These are phyloP conservation scores for Falcaria lacertinaria DNA, from an alignment of 2,888 invertebrate genomes.

Conservation along the genomic window DNA sequence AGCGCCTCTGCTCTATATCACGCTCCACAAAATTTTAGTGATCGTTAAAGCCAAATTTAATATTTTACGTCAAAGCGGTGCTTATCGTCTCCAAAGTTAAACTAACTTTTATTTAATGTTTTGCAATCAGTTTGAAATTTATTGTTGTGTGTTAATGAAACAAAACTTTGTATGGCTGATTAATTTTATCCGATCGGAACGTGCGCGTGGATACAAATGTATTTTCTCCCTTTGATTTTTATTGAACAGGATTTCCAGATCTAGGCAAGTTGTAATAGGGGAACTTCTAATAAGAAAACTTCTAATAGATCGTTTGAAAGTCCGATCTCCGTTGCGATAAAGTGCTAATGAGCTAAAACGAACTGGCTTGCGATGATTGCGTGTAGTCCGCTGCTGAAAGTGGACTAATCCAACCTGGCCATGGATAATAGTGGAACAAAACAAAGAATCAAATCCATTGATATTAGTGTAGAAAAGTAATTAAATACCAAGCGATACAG, in stretches of 20 bases:
- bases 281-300: constrained; percentile 78
- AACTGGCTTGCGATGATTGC: constrained; percentile 39
- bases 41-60: constrained; percentile 42
- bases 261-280: constrained; percentile 62
- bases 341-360: constrained; percentile 61
- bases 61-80: constrained; percentile 20
- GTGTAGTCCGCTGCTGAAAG: constrained; percentile 29
- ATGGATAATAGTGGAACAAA: no score
- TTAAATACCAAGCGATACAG: no score
- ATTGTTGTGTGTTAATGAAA: background rate
- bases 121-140: constrained; percentile 21
- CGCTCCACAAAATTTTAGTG: constrained; percentile 42
- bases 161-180: constrained; percentile 9
- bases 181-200: constrained; percentile 8
- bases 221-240: constrained; percentile 50
- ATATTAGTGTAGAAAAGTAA: no score
- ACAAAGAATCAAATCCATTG: no score
- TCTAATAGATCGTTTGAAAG: constrained; percentile 70
- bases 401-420: no score
- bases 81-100: constrained; percentile 25
- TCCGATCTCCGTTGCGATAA: constrained; percentile 59
- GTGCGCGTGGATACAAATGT: constrained; percentile 10
- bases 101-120: constrained; percentile 29
- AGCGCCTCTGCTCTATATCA: constrained; percentile 39
- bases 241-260: constrained; percentile 49